phyloP scores from a whole-genome alignment of 2,113 vertebrate species.

The Motacilla tschutschensis region DNA sequence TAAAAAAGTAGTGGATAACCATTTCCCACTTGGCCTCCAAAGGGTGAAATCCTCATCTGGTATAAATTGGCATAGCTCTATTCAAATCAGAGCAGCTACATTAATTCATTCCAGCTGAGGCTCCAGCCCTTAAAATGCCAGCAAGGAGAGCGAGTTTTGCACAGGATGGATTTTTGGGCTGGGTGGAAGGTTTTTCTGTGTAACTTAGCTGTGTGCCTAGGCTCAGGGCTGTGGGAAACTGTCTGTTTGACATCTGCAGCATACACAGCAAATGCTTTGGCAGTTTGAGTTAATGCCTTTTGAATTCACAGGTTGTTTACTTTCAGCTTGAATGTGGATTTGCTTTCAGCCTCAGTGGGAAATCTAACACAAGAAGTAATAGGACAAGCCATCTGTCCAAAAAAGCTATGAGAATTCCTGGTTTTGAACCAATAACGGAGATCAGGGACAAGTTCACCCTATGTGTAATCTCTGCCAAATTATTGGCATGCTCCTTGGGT shows the following conservation, averaged over 20 bases:
- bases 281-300: slow-evolving; percentile 28
- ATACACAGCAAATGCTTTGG: not conserved
- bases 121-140: slow-evolving; percentile 15
- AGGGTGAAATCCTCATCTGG: slow-evolving; percentile 40
- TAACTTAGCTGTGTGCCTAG: not conserved
- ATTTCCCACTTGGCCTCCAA: slow-evolving; percentile 41
- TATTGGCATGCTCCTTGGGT: not conserved
- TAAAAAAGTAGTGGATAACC: not conserved
- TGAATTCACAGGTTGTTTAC: slow-evolving; percentile 37
- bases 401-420: slow-evolving; percentile 21
- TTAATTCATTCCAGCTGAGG: slow-evolving; percentile 47
- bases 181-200: not conserved
- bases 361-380: slow-evolving; percentile 17
- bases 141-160: not conserved
- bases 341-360: slow-evolving; percentile 41
- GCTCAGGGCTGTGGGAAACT: slow-evolving; percentile 15
- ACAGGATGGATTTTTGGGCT: not conserved
- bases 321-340: slow-evolving; percentile 48
- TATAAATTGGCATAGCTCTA: slow-evolving; percentile 18
- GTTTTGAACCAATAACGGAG: not conserved
- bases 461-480: not conserved
- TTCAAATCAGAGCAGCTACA: slow-evolving; percentile 18
- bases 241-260: slow-evolving; percentile 11
- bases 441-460: not conserved
- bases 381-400: slow-evolving; percentile 41